Evolutionary conservation across 2,113 vertebrate genomes (phyloP), one percentile per base, ranked within the genome.

Genomic region (Grantiella picta): DNA sequence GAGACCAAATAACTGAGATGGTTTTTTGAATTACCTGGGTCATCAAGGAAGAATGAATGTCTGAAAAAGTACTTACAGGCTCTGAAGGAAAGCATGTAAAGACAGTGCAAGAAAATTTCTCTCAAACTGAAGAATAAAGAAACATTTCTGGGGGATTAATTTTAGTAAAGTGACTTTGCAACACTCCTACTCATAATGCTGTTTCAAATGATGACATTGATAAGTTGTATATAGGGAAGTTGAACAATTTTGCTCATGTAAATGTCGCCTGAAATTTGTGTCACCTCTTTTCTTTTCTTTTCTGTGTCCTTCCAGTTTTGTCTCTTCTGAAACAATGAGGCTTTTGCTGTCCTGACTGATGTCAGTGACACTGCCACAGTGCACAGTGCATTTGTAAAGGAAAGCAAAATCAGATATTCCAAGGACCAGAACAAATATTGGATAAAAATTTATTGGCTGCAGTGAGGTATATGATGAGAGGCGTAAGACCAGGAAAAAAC

Each of bases 391-490:
- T 14, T 5, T 14, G 14, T 52, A 40, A 50, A 29, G 24, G 69
- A 83, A 63, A 73, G 22, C 56, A 78, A 83, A 87, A 63, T 15
- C 2, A 5, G 38, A 88, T 80, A 89, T 79, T 47, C 44, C 69
- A 89, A 31, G 2, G 11, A 76, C 33, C 38, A 66, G 38, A 29
- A 65, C 20, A 56, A 92, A 68, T 72, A 80, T 79, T 94, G 80
- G 82, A 64, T 82, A 89, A 86, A 87, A 57, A 81, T 97, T 97
- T 97, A 97, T 97, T 97, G 4, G 89, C 72, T 90, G 69, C 64
- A 92, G 76, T 94, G 93, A 92, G 90, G 85, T 95, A 53, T 96
- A 71, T 90, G 40, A 56, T 86, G 54, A 81, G 82, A 93, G 72
- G 49, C 80, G 38, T 52, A 73, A 90, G 56, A 83, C 49, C 86